phyloP scores from a whole-genome alignment of 2,797 vertebrate species.

The Novumbra hubbsi region DNA sequence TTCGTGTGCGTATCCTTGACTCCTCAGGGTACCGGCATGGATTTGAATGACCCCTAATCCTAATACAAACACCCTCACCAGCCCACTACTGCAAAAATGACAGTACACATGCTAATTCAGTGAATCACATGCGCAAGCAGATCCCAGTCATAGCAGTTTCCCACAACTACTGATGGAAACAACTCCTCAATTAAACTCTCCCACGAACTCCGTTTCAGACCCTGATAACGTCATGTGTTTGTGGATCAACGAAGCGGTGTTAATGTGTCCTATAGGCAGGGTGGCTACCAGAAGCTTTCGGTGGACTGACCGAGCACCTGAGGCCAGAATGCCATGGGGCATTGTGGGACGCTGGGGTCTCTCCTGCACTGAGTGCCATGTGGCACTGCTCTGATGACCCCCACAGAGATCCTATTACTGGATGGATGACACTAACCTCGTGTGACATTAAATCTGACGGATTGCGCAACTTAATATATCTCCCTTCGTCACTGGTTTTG shows the following conservation, averaged over 20 bases:
- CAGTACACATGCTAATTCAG: constrained; percentile 44
- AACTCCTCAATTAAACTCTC: neutral
- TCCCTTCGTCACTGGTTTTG: neutral
- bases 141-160: neutral
- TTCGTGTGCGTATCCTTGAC: neutral
- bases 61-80: constrained; percentile 7
- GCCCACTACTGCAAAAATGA: constrained; percentile 59
- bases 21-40: constrained; percentile 46
- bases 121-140: constrained; percentile 1
- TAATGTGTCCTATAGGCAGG: constrained; percentile 44
- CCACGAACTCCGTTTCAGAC: constrained; percentile 17
- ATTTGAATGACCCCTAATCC: constrained; percentile 40
- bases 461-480: neutral
- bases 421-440: neutral
- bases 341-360: neutral
- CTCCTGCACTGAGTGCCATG: neutral
- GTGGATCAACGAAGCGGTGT: constrained; percentile 10
- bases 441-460: neutral
- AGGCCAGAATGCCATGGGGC: constrained; percentile 9
- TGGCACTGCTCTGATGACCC: neutral
- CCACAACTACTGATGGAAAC: neutral
- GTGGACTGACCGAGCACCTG: constrained; percentile 6
- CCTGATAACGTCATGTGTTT: constrained; percentile 24
- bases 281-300: constrained; percentile 28
- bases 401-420: neutral